Evolutionary conservation across 2,113 vertebrate species (phyloP), one percentile per base, ranked within the genome.

Genomic region (Cebidichthys violaceus): DNA sequence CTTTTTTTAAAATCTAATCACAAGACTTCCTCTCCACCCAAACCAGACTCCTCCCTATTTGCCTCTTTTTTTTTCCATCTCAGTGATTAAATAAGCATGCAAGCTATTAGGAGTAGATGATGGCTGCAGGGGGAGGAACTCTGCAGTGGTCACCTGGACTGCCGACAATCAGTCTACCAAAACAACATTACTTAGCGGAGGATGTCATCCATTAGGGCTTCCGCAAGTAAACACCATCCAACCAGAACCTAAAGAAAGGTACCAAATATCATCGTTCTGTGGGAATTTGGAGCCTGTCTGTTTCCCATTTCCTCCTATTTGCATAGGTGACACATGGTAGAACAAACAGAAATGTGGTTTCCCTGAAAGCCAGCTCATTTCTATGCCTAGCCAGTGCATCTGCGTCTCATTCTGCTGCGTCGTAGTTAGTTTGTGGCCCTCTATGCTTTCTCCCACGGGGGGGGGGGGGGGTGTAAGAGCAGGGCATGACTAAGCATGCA

Each of bases 31-130:
- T 75, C 72, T 77, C 59, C 9, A 31, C 68, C 1, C 66, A 71
- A 72, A 75, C 60, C 14, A 81, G 57, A 78, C 55, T 68, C 65
- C 70, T 52, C 22, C 29, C 17, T 22, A 17, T 70, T 73, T 68
- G 6, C 75, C 33, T 82, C 17, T 61, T 77, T 84, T 33, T 84
- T 33, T 33, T 62, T 83, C 75, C 78, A 74, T 3, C 52, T 77
- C 70, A 59, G 81, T 93, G 91, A 93, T 76, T 72, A 69, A 89
- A 89, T 91, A 85, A 79, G 45, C 54, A 57, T 54, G 52, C 41
- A 70, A 33, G 70, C 82, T 80, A 84, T 91, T 78, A 82, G 84
- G 74, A 84, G 45, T 61, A 47, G 75, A 79, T 73, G 61, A 57
- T 71, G 64, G 50, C 85, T 83, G 67, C 41, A 66, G 65, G 59